Evolutionary conservation across 2,113 vertebrate genomes (phyloP), one percentile per base, ranked within the genome.

Genomic region (Rhinichthys klamathensis): DNA sequence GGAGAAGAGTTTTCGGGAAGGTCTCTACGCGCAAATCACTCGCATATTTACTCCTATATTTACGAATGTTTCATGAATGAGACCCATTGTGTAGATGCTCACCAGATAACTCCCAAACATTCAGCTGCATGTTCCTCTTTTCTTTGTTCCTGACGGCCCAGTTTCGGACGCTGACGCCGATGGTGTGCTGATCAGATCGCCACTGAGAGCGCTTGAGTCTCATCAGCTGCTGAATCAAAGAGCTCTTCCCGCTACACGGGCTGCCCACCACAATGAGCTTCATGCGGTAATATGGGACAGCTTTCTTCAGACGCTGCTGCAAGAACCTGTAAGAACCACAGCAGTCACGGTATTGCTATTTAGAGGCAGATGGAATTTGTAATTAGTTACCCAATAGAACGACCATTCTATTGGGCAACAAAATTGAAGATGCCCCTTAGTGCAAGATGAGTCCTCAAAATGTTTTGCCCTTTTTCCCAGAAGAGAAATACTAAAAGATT

Each of bases 81-180:
- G n/a, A n/a, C n/a, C n/a, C 9, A 46, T 46, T 44, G 15, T 12
- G 38, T 2, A 2, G 32, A 15, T 13, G 27, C 88, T 25, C 87
- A 99, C 98, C 98, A 95, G 97, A 95, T 90, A 99, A 97, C 91
- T 99, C 98, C 98, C 98, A 99, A 58, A 98, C 96, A 65, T 98
- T 99, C 76, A 99, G 91, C 84, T 97, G 79, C 70, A 97, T 93
- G 90, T 81, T 99, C 95, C 90, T 96, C 94, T 84, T 95, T 94
- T 95, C 96, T 84, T 95, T 95, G 25, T 96, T 93, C 58, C 91
- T 94, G 86, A 98, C 90, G 80, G 88, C 87, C 98, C 98, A 99
- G 87, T 99, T 97, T 65, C 91, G 92, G n/a, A 99, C 96, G 5
- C 96, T 94, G n/a, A 99, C 96, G 84, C 95, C 96, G 2, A 92